Evolutionary conservation across 2,888 invertebrate genomes (phyloP), one percentile per base, ranked within the genome.

Genomic region (Diarsia brunnea): DNA sequence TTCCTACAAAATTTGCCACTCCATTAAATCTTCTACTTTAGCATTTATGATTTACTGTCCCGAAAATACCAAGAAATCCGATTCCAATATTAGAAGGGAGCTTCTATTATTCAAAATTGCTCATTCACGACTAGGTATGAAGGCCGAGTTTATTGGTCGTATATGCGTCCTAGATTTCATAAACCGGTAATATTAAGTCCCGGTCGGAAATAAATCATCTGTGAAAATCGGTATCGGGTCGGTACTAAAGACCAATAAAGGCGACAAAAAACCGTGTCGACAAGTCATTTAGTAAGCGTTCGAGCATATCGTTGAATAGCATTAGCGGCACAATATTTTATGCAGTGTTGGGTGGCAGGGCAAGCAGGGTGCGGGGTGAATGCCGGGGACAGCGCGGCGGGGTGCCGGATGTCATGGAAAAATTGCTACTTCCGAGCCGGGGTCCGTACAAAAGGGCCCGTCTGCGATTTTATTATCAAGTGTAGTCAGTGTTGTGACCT

Each of bases 351-450:
- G 87, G 84, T 68, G 84, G 79, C 75, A 78, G 83, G 84, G 31
- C 31, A 10, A 78, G 67, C 80, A 76, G 73, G 51, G 79, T 64
- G 78, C 77, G 82, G 84, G 81, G 82, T 80, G 91, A 89, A 89
- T 92, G 92, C 90, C 90, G 88, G 90, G 93, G 93, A 94, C 93
- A 90, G 92, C 92, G 88, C 93, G 87, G 91, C 93, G 90, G 95
- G 94, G 91, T 91, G 87, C 94, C 94, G 94, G 95, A 94, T 94
- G 94, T 94, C 94, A 93, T 89, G 94, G 94, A 95, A 95, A 95
- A 95, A 95, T 95, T 95, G 95, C 94, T 94, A 94, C 95, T 94
- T 95, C 95, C 95, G 94, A 93, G 89, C 91, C 92, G 90, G 90
- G 88, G 89, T 87, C 88, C 90, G 88, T 91, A 93, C 94, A 93